A percentile compares a stretch with the other conserved stretches of the same genome.
These are phyloP conservation scores for Procavia capensis DNA, from an alignment of 2,113 vertebrate species.

Conservation along the genomic window DNA sequence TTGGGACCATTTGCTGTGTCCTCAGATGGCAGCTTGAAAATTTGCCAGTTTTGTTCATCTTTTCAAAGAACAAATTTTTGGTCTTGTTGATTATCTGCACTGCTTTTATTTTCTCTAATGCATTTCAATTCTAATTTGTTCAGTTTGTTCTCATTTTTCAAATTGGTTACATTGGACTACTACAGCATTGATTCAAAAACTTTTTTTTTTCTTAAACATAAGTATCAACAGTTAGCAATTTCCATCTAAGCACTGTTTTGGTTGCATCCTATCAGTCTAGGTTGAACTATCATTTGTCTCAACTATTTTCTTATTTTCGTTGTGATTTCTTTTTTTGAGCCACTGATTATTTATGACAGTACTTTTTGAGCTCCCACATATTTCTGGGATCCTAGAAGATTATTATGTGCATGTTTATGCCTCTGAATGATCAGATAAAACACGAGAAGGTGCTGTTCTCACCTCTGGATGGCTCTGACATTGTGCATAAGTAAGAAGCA, in stretches of 20 bases:
- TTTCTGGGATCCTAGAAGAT: background rate
- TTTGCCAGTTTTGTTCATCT: background rate
- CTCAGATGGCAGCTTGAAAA: no score
- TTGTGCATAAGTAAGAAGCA: background rate
- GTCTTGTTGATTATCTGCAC: background rate
- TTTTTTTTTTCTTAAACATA: background rate
- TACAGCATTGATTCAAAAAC: background rate
- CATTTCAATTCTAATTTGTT: background rate
- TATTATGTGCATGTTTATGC: background rate
- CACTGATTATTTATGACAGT: background rate
- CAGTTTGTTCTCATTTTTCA: background rate
- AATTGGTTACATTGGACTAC: background rate
- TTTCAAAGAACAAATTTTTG: background rate
- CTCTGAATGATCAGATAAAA: background rate
- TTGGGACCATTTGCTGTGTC: no score
- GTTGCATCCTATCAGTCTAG: no score
- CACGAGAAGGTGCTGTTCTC: background rate
- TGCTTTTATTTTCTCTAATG: background rate
- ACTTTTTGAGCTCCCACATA: background rate
- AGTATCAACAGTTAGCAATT: no score
- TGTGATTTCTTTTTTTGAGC: no score
- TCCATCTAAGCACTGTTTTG: no score
- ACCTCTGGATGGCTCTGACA: background rate
- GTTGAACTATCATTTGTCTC: no score
- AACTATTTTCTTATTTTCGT: no score